Evolutionary conservation across 1,140 invertebrate species (phyloP).

Genomic region (Cydia pomonella): DNA sequence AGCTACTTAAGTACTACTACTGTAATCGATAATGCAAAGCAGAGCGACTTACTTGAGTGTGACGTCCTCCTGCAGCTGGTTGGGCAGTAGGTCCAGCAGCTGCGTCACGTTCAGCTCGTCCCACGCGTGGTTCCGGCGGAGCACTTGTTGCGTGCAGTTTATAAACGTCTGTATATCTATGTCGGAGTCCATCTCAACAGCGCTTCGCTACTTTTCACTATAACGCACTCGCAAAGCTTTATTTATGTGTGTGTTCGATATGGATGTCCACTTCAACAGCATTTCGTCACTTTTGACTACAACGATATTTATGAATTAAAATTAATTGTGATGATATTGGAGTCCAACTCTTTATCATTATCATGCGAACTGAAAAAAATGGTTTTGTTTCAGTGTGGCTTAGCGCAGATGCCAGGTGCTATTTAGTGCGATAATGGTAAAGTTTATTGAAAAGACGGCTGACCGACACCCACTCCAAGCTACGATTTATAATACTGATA

Average conservation of each 20-base stretch:
- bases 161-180: slow-evolving; percentile 68
- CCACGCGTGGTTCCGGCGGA: slow-evolving; percentile 58
- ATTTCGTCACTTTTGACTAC: neutral
- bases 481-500: too few species aligned
- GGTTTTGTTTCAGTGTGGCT: too few species aligned
- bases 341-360: too few species aligned
- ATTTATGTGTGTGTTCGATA: neutral
- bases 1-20: too few species aligned
- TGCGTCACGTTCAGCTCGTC: slow-evolving; percentile 66
- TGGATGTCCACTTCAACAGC: neutral
- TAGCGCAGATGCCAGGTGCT: too few species aligned
- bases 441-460: too few species aligned
- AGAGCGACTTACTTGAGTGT: slow-evolving; percentile 65
- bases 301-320: too few species aligned
- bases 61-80: slow-evolving; percentile 63
- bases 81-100: slow-evolving; percentile 62
- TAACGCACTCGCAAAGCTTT: neutral
- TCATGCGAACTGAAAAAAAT: too few species aligned
- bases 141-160: slow-evolving; percentile 68
- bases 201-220: slow-evolving; percentile 33
- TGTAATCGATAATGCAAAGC: too few species aligned
- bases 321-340: too few species aligned
- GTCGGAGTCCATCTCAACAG: slow-evolving; percentile 62
- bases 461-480: too few species aligned
- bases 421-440: too few species aligned